These are phyloP conservation scores for Drosophila bocki DNA, from an alignment of 1,140 invertebrate genomes.

Conservation along the genomic window DNA sequence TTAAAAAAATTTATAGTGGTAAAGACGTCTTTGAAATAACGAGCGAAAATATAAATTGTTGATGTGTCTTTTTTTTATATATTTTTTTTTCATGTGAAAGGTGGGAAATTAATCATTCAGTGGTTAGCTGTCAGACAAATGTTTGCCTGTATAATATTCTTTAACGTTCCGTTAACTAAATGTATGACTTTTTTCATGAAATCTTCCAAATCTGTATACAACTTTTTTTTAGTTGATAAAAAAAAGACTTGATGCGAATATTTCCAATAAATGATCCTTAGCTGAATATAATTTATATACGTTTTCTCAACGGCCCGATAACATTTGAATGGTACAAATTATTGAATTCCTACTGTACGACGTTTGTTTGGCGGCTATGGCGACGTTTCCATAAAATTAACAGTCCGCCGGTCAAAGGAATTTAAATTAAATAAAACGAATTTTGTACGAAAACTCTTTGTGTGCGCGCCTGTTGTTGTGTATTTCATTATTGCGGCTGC, in stretches of 20 bases:
- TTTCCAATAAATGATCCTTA: not conserved
- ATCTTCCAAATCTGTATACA: not conserved
- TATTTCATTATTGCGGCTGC: constrained; percentile 31
- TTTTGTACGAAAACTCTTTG: constrained; percentile 62
- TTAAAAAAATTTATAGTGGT: too few relatives aligned
- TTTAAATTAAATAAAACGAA: constrained; percentile 71
- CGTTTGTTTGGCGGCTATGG: constrained; percentile 26
- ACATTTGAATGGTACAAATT: not conserved
- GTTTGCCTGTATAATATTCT: too few relatives aligned
- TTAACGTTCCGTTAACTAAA: too few relatives aligned
- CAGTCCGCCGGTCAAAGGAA: constrained; percentile 56
- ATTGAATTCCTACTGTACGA: constrained; percentile 9
- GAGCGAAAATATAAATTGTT: too few relatives aligned
- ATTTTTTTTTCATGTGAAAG: not conserved
- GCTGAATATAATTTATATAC: not conserved
- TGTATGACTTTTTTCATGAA: not conserved
- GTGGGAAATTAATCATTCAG: not conserved
- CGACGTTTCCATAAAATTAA: constrained; percentile 47
- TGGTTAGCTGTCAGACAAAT: not conserved
- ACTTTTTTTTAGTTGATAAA: not conserved
- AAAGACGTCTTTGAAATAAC: too few relatives aligned
- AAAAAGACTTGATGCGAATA: not conserved
- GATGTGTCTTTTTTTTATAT: too few relatives aligned
- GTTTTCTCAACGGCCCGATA: not conserved
- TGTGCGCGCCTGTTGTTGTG: constrained; percentile 27